phyloP scores from a whole-genome alignment of 1,140 invertebrate species.

The Caenorhabditis tropicalis region DNA sequence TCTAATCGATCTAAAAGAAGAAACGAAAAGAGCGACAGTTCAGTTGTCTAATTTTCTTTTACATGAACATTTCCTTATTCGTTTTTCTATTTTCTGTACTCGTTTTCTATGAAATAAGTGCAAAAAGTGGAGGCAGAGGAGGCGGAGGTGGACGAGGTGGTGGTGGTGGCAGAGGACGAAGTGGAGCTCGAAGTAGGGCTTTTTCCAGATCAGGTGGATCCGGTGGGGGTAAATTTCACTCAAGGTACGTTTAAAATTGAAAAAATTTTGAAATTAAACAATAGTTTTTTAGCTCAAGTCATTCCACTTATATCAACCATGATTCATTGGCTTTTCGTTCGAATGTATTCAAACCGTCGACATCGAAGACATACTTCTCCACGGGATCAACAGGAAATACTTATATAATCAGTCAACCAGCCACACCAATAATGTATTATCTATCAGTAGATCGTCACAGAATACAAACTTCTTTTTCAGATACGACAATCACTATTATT shows the following conservation, averaged over 20 bases:
- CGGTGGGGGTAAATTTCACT: neutral
- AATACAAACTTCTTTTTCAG: neutral
- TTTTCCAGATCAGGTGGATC: neutral
- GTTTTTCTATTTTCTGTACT: neutral
- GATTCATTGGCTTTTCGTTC: neutral
- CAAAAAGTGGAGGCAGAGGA: neutral
- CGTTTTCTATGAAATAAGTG: neutral
- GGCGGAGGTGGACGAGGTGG: neutral
- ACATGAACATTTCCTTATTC: neutral
- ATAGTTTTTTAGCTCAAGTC: neutral
- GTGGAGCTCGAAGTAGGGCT: neutral
- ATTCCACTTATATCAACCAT: neutral
- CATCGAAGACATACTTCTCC: neutral
- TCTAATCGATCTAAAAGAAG: neutral
- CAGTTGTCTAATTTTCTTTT: neutral
- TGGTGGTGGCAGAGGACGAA: neutral
- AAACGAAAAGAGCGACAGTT: neutral
- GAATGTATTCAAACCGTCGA: neutral
- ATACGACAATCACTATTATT: neutral
- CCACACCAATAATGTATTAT: neutral
- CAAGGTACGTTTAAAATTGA: neutral
- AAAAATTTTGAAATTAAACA: too few relatives aligned
- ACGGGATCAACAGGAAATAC: neutral
- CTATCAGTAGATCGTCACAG: neutral
- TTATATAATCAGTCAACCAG: neutral